Percentiles rank a stretch among this genome's conserved stretches.
These are phyloP conservation scores for Falcunculus frontatus DNA, from an alignment of 2,113 vertebrate genomes.

Conservation along the genomic window DNA sequence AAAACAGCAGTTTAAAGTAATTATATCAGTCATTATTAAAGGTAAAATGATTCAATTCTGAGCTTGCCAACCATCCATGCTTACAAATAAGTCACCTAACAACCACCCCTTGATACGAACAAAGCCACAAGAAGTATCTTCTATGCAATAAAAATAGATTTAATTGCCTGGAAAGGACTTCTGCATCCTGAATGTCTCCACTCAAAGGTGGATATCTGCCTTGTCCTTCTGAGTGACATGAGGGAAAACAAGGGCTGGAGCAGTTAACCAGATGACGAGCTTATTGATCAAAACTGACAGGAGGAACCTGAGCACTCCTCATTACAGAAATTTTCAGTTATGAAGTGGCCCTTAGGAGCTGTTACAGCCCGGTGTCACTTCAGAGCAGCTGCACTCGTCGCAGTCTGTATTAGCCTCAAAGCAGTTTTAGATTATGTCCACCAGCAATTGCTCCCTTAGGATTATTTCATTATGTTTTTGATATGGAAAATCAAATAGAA, in stretches of 20 bases:
- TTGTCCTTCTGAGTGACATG: background rate
- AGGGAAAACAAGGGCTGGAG: background rate
- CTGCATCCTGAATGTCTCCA: background rate
- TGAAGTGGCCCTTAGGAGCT: background rate
- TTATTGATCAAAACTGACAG: background rate
- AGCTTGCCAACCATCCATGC: background rate
- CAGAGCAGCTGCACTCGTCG: background rate
- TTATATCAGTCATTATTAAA: background rate
- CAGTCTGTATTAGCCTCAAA: background rate
- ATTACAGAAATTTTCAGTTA: background rate
- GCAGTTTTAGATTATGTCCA: background rate
- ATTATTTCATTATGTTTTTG: background rate
- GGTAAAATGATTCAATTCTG: background rate
- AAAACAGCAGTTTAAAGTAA: background rate
- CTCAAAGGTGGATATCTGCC: background rate
- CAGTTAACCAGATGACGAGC: background rate
- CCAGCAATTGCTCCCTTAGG: background rate
- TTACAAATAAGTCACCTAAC: background rate
- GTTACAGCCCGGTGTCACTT: background rate
- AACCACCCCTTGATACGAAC: background rate
- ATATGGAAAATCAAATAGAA: background rate
- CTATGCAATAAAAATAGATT: background rate
- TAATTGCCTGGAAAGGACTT: background rate
- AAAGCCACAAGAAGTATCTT: background rate
- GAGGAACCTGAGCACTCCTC: background rate